These are phyloP conservation scores for Rhinatrema bivittatum DNA, from an alignment of 2,797 vertebrate genomes.

Conservation along the genomic window DNA sequence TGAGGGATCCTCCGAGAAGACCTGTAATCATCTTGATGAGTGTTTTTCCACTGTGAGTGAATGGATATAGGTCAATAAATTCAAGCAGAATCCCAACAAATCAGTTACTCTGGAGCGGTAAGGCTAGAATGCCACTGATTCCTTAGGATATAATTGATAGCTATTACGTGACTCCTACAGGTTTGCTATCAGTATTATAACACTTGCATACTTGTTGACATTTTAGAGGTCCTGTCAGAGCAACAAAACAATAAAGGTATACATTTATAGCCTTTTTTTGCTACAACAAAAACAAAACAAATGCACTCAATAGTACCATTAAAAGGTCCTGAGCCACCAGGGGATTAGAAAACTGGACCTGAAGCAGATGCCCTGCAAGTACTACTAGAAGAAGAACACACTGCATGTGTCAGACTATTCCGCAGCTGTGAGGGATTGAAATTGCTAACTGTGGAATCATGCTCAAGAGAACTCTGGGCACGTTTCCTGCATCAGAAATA, in stretches of 20 bases:
- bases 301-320: slow-evolving; percentile 31
- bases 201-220: background rate
- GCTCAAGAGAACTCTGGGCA: slow-evolving; percentile 70
- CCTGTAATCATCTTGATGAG: no score
- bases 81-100: no score
- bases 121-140: no score
- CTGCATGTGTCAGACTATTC: slow-evolving; percentile 10
- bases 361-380: slow-evolving; percentile 33
- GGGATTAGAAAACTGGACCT: slow-evolving; percentile 23
- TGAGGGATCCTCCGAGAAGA: no score
- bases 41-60: no score
- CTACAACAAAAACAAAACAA: slow-evolving; percentile 28
- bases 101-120: no score
- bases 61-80: no score
- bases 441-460: slow-evolving; percentile 41
- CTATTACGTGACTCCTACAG: no score
- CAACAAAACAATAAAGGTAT: slow-evolving; percentile 22
- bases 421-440: slow-evolving; percentile 58
- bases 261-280: slow-evolving; percentile 8
- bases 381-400: slow-evolving; percentile 14
- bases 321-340: slow-evolving; percentile 25
- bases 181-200: no score
- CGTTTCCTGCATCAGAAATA: slow-evolving; percentile 84
- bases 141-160: no score
- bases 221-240: slow-evolving; percentile 14